Evolutionary conservation across 1,140 invertebrate genomes (phyloP).

Genomic region (Oppia nitens): DNA sequence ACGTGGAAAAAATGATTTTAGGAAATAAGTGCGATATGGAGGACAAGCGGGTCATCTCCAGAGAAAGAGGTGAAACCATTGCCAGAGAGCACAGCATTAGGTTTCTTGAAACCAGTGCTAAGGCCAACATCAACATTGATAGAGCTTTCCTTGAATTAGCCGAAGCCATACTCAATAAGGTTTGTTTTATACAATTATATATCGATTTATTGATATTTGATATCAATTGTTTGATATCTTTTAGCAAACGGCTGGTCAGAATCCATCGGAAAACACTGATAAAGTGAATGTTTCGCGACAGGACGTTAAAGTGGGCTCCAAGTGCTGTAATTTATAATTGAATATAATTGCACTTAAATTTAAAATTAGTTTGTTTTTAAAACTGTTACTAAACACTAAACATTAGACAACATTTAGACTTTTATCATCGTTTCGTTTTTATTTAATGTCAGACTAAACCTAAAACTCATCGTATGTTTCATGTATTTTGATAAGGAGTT

Average conservation of each 20-base stretch:
- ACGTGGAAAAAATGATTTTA: conserved; percentile 98
- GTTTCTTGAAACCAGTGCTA: conserved; percentile 98
- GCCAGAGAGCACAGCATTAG: conserved; percentile 92
- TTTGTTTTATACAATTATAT: conserved; percentile 4
- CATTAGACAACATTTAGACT: not conserved
- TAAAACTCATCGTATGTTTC: no score
- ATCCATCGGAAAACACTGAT: conserved; percentile 19
- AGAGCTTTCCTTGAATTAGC: conserved; percentile 90
- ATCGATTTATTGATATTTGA: not conserved
- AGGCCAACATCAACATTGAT: conserved; percentile 95
- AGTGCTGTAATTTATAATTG: conserved; percentile 18
- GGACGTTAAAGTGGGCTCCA: conserved; percentile 17
- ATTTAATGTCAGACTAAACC: not conserved
- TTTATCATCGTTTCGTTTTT: not conserved
- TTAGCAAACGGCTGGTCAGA: conserved; percentile 21
- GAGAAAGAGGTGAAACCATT: conserved; percentile 74
- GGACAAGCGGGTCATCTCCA: conserved; percentile 80
- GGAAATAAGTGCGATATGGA: conserved; percentile 99
- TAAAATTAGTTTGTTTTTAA: no score
- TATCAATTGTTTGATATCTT: not conserved
- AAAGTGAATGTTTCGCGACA: conserved; percentile 21
- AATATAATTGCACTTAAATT: not conserved
- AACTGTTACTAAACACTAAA: not conserved
- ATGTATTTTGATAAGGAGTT: not conserved
- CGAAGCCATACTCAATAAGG: conserved; percentile 81